phyloP scores from a whole-genome alignment of 2,888 invertebrate genomes.

The Hirtodrosophila alboralis region DNA sequence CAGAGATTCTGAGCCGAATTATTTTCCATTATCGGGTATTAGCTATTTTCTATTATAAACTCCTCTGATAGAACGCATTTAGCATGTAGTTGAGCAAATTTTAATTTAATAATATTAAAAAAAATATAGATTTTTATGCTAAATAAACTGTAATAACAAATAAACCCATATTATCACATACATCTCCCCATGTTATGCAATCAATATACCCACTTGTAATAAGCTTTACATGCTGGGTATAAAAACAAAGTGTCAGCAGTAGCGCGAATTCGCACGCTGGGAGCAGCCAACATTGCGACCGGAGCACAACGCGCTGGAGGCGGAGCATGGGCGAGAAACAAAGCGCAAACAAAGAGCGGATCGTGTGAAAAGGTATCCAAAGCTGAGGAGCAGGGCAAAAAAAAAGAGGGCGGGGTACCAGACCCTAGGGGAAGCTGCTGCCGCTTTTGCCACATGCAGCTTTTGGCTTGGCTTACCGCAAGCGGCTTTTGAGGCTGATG shows the following conservation, averaged over 20 bases:
- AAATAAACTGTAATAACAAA: no score
- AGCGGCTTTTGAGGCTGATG: constrained; percentile 42
- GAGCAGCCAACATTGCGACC: constrained; percentile 31
- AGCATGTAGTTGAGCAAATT: no score
- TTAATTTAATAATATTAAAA: no score
- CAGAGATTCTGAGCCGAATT: no score
- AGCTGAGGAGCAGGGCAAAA: constrained; percentile 31
- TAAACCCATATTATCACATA: no score
- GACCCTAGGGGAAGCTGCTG: constrained; percentile 44
- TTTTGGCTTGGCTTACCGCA: constrained; percentile 36
- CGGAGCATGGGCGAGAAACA: constrained; percentile 54
- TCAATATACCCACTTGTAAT: constrained; percentile 1
- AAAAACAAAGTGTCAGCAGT: constrained; percentile 71
- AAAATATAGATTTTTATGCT: no score
- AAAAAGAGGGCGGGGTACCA: no score
- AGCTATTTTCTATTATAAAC: no score
- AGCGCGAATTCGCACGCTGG: constrained; percentile 69
- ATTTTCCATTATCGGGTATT: no score
- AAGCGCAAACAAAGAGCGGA: constrained; percentile 69
- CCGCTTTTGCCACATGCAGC: constrained; percentile 42
- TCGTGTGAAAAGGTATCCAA: constrained; percentile 64
- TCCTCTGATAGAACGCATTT: no score
- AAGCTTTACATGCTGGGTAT: constrained; percentile 15
- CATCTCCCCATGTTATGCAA: neutral
- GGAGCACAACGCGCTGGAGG: constrained; percentile 18